phyloP scores from a whole-genome alignment of 1,140 invertebrate genomes.

The Hydropsyche tenuis region DNA sequence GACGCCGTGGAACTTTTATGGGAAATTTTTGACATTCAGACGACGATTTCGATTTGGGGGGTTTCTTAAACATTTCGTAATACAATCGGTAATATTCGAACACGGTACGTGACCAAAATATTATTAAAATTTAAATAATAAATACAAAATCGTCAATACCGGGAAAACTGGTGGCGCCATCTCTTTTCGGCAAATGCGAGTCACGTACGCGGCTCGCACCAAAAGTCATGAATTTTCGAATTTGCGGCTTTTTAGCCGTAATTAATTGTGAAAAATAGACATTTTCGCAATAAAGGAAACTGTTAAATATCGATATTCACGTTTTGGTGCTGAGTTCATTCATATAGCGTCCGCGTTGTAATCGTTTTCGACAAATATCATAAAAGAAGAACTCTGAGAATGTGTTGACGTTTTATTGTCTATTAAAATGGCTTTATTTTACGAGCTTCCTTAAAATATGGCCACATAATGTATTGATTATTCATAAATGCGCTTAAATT shows the following conservation, averaged over 20 bases:
- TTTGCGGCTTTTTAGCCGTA: background rate
- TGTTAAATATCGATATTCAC: too few relatives aligned
- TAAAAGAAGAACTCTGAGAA: constrained; percentile 14
- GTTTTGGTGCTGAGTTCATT: too few relatives aligned
- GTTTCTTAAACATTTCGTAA: constrained; percentile 1
- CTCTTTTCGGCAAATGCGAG: constrained; percentile 28
- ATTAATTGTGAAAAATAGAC: background rate
- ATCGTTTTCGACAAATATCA: background rate
- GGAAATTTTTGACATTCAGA: too few relatives aligned
- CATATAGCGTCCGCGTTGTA: too few relatives aligned
- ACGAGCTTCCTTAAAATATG: constrained; percentile 25
- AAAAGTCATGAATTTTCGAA: too few relatives aligned
- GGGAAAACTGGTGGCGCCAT: constrained; percentile 33
- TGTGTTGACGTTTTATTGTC: constrained; percentile 20
- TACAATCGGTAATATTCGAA: constrained; percentile 38
- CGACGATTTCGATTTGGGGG: constrained; percentile 30
- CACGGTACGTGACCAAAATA: constrained; percentile 31
- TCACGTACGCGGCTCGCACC: constrained; percentile 26
- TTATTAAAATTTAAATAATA: too few relatives aligned
- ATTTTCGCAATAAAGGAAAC: too few relatives aligned
- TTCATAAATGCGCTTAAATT: constrained; percentile 26
- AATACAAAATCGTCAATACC: constrained; percentile 7
- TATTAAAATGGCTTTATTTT: constrained; percentile 20
- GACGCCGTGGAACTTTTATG: too few relatives aligned
- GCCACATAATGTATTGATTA: constrained; percentile 20